phyloP scores from a whole-genome alignment of 92 coral and sea anemone genomes.

The Bergia puertoricense region DNA sequence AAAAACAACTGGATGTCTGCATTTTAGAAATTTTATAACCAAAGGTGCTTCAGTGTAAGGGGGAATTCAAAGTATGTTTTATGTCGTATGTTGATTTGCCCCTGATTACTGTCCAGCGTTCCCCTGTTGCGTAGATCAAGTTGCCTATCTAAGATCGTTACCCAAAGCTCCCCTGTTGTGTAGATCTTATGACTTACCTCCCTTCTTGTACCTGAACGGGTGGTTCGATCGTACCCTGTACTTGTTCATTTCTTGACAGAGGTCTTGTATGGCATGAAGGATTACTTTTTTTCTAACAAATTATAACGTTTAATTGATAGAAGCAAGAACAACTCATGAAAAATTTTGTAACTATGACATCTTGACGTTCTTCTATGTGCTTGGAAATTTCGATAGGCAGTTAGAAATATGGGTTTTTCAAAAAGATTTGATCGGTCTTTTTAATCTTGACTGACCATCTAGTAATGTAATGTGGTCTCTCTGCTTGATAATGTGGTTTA shows the following conservation, averaged over 20 bases:
- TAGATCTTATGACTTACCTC: conserved; percentile 59
- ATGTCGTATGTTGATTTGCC: no score
- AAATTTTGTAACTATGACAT: neutral
- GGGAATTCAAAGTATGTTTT: no score
- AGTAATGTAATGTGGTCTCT: neutral
- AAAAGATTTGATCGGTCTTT: neutral
- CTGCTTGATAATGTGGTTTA: neutral
- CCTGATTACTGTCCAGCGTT: no score
- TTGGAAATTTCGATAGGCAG: no score
- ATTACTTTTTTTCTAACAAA: conserved; percentile 71
- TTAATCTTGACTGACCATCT: neutral
- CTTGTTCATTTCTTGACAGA: conserved; percentile 74
- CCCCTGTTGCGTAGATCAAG: neutral
- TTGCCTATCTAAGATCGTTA: no score
- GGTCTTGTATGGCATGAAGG: conserved; percentile 76
- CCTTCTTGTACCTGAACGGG: conserved; percentile 85
- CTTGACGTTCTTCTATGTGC: neutral
- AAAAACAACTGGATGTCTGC: no score
- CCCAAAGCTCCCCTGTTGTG: neutral
- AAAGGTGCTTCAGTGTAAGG: no score
- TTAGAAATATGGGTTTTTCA: neutral
- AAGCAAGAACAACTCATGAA: neutral
- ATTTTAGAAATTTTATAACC: no score
- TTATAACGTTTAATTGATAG: neutral
- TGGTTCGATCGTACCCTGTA: conserved; percentile 76